Conservation (phyloP, 2,113 vertebrate species). For the Rana temporaria region DNA sequence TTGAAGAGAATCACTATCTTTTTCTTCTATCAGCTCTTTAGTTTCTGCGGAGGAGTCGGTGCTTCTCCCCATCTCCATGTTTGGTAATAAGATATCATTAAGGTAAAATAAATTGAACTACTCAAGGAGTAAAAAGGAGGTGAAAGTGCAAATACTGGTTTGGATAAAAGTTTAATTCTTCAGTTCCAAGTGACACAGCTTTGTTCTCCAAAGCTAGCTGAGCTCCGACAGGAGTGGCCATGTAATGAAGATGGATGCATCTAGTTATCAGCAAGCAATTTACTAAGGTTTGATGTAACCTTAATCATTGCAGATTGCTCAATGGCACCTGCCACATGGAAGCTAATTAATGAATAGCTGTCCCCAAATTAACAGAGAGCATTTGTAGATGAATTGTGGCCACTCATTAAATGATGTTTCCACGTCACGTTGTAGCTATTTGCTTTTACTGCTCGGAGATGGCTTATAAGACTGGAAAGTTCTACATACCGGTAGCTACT, state of each 20-base stretch:
- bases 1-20: neutral
- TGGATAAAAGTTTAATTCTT: slow-evolving; percentile 91
- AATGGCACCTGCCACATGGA: slow-evolving; percentile 90
- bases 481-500: neutral
- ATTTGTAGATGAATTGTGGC: slow-evolving; percentile 90
- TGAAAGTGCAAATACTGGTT: slow-evolving; percentile 91
- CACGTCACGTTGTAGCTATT: slow-evolving; percentile 74
- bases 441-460: neutral
- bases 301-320: slow-evolving; percentile 96
- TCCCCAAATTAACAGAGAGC: slow-evolving; percentile 85
- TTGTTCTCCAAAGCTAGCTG: slow-evolving; percentile 83
- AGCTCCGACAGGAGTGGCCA: slow-evolving; percentile 85
- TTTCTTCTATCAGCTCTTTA: neutral
- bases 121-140: slow-evolving; percentile 85
- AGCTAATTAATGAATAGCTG: slow-evolving; percentile 95
- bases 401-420: slow-evolving; percentile 84
- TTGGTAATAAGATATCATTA: slow-evolving; percentile 83
- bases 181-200: slow-evolving; percentile 82
- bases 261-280: slow-evolving; percentile 96
- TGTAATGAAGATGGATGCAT: slow-evolving; percentile 98
- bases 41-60: slow-evolving; percentile 61
- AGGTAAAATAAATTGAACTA: slow-evolving; percentile 86
- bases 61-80: slow-evolving; percentile 74
- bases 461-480: neutral
- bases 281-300: slow-evolving; percentile 94